A percentile compares a stretch with the other conserved stretches of the same genome.
These are phyloP conservation scores for Camponotus pennsylvanicus DNA, from an alignment of 1,140 invertebrate species.

Conservation along the genomic window DNA sequence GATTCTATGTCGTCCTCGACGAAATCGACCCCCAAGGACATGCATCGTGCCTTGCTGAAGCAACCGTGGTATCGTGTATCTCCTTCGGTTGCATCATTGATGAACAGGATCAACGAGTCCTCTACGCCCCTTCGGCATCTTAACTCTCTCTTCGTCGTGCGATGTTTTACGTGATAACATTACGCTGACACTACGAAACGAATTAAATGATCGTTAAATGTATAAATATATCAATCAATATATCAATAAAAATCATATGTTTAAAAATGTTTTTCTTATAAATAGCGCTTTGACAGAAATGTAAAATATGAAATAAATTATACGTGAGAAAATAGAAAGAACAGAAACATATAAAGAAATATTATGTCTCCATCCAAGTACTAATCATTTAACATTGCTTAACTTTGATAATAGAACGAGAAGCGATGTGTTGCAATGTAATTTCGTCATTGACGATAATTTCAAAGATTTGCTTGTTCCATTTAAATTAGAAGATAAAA, in stretches of 20 bases:
- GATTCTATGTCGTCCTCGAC: constrained; percentile 76
- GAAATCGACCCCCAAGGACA: constrained; percentile 84
- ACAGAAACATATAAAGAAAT: too few species aligned
- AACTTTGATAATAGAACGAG: too few species aligned
- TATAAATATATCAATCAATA: background rate
- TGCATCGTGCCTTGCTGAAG: constrained; percentile 60
- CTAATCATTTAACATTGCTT: too few species aligned
- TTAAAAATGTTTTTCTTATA: background rate
- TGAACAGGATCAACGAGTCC: constrained; percentile 67
- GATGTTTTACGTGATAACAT: constrained; percentile 66
- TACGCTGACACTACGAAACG: background rate
- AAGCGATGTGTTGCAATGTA: too few species aligned
- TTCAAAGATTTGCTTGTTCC: too few species aligned
- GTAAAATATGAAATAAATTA: background rate
- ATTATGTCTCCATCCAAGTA: too few species aligned
- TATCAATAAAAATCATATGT: background rate
- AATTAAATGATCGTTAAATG: background rate
- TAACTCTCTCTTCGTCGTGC: constrained; percentile 58
- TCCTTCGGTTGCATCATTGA: constrained; percentile 84
- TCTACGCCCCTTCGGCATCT: constrained; percentile 1
- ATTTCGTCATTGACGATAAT: too few species aligned
- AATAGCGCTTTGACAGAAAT: background rate
- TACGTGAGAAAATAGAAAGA: background rate
- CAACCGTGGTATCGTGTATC: constrained; percentile 77
- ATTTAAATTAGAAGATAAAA: too few species aligned